Conservation (phyloP, 1,140 invertebrate genomes). For the Zelostemma sp. region DNA sequence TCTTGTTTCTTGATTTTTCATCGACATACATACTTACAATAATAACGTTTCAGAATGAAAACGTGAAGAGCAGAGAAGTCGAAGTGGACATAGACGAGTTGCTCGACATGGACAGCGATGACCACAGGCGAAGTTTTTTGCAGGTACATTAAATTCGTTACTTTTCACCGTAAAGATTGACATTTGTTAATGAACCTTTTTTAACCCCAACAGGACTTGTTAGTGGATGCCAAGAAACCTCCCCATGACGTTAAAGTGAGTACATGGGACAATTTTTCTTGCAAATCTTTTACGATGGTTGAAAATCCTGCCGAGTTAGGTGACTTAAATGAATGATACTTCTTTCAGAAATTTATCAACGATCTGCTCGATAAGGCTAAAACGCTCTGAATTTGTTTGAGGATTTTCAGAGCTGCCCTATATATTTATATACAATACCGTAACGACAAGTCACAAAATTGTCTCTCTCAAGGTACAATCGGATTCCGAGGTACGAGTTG, state of each 20-base stretch:
- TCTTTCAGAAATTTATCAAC: conserved; percentile 88
- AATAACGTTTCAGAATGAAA: conserved; percentile 69
- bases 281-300: too few species aligned
- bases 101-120: conserved; percentile 91
- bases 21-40: too few species aligned
- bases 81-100: conserved; percentile 95
- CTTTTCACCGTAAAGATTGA: background rate
- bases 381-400: conserved; percentile 76
- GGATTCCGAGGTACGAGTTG: conserved; percentile 29
- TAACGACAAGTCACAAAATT: conserved; percentile 46
- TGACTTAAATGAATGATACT: conserved; percentile 31
- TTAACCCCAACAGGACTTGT: conserved; percentile 74
- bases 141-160: conserved; percentile 71
- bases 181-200: conserved; percentile 10
- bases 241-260: conserved; percentile 87
- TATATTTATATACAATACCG: conserved; percentile 14
- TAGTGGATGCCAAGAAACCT: conserved; percentile 86
- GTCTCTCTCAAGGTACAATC: conserved; percentile 45
- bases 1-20: too few species aligned
- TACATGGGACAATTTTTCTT: conserved; percentile 27
- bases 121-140: conserved; percentile 84
- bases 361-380: conserved; percentile 90
- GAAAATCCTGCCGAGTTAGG: too few species aligned
- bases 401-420: conserved; percentile 5
- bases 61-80: conserved; percentile 78